Conservation (phyloP, 2,888 invertebrate species). For the Diaprepes abbreviatus region DNA sequence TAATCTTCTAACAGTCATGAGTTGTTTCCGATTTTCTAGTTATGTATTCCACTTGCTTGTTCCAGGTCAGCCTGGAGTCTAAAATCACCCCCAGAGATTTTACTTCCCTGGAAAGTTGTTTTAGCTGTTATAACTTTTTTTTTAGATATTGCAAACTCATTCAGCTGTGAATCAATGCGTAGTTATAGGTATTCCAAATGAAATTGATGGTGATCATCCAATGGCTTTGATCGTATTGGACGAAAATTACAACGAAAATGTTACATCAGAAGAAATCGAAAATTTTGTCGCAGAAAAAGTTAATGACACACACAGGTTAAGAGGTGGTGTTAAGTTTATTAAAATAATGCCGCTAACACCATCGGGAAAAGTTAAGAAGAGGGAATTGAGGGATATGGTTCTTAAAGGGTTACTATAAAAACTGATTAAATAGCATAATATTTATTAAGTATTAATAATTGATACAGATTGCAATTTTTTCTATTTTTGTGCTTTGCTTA, state of each 20-base stretch:
- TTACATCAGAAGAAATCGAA: conserved; percentile 57
- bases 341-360: conserved; percentile 60
- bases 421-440: too few relatives aligned
- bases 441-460: too few relatives aligned
- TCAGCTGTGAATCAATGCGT: conserved; percentile 58
- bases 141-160: conserved; percentile 58
- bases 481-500: too few relatives aligned
- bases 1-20: too few relatives aligned
- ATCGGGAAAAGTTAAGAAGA: conserved; percentile 60
- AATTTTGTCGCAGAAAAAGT: conserved; percentile 58
- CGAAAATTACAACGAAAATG: conserved; percentile 18
- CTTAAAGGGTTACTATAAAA: conserved; percentile 45
- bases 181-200: conserved; percentile 61
- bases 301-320: conserved; percentile 60
- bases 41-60: too few relatives aligned
- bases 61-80: too few relatives aligned
- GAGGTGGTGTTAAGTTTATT: conserved; percentile 62
- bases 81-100: too few relatives aligned
- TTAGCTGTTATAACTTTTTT: too few relatives aligned
- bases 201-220: conserved; percentile 62
- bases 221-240: conserved; percentile 57
- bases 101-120: neutral
- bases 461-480: too few relatives aligned
- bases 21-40: too few relatives aligned
- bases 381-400: conserved; percentile 52